Evolutionary conservation across 2,888 invertebrate species (phyloP).

Genomic region (Eretmocerus hayati): DNA sequence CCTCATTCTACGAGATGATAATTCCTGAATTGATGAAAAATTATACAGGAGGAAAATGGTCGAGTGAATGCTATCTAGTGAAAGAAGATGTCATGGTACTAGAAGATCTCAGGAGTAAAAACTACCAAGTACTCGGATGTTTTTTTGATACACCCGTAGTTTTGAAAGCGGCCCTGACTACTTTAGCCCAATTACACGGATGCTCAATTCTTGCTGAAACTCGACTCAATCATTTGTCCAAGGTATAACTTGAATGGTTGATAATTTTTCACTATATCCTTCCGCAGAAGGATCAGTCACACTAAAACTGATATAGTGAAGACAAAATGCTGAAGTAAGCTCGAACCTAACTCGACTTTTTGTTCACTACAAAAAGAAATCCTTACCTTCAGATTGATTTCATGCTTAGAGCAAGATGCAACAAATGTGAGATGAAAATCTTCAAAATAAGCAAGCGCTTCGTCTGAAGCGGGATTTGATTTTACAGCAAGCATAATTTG

Average conservation of each 20-base stretch:
- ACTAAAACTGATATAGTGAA: too few species aligned
- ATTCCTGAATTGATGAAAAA: slow-evolving; percentile 41
- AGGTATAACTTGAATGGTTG: background rate
- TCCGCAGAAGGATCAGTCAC: background rate
- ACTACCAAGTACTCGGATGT: slow-evolving; percentile 29
- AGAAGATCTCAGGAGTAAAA: slow-evolving; percentile 39
- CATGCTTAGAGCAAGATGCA: too few species aligned
- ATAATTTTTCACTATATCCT: background rate
- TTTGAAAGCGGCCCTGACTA: slow-evolving; percentile 28
- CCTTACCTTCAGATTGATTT: too few species aligned
- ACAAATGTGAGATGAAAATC: too few species aligned
- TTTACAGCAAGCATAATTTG: too few species aligned
- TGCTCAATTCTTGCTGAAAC: slow-evolving; percentile 34
- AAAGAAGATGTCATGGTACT: slow-evolving; percentile 38
- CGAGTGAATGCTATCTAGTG: slow-evolving; percentile 37
- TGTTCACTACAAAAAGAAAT: too few species aligned
- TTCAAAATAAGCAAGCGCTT: too few species aligned
- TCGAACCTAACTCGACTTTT: too few species aligned
- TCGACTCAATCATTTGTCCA: slow-evolving; percentile 18
- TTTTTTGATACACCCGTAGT: slow-evolving; percentile 24
- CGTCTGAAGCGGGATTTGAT: too few species aligned
- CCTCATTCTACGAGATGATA: slow-evolving; percentile 45
- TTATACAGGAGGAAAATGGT: slow-evolving; percentile 30
- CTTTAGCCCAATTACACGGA: slow-evolving; percentile 36
- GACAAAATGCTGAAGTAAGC: too few species aligned